Evolutionary conservation across 2,888 invertebrate species (phyloP).

Genomic region (Habroteleia sp.): DNA sequence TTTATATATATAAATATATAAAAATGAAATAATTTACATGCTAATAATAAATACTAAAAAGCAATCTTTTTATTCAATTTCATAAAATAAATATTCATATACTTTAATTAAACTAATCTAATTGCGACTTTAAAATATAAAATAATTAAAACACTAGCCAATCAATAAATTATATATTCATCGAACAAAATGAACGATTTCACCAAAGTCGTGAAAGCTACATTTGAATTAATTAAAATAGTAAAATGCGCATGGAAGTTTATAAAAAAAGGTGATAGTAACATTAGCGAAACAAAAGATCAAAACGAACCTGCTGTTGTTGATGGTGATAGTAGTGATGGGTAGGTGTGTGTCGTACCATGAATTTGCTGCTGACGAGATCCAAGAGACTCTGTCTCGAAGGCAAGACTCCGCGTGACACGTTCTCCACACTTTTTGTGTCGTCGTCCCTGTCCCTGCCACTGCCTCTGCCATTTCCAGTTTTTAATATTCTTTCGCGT

Average conservation of each 20-base stretch:
- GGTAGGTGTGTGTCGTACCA: slow-evolving; percentile 77
- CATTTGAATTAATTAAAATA: not conserved
- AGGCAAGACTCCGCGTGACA: slow-evolving; percentile 74
- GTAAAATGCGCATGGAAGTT: not conserved
- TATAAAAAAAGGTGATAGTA: slow-evolving; percentile 17
- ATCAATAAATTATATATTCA: no score
- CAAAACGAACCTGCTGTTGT: slow-evolving; percentile 75
- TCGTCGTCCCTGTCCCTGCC: slow-evolving; percentile 73
- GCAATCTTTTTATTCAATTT: no score
- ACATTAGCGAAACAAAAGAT: slow-evolving; percentile 43
- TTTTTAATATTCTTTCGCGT: slow-evolving; percentile 67
- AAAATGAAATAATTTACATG: no score
- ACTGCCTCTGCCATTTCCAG: slow-evolving; percentile 68
- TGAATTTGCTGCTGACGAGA: slow-evolving; percentile 78
- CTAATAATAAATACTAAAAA: no score
- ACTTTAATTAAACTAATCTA: no score
- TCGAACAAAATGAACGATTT: no score
- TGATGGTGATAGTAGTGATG: slow-evolving; percentile 78
- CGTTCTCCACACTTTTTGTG: slow-evolving; percentile 77
- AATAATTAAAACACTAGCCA: no score
- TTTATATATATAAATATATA: no score
- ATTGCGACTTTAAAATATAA: no score
- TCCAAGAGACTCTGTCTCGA: slow-evolving; percentile 79
- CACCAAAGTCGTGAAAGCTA: no score
- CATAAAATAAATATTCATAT: no score